Base-by-base conservation (phyloP, 2,113 vertebrate species). In the Halichoerus grypus region DNA sequence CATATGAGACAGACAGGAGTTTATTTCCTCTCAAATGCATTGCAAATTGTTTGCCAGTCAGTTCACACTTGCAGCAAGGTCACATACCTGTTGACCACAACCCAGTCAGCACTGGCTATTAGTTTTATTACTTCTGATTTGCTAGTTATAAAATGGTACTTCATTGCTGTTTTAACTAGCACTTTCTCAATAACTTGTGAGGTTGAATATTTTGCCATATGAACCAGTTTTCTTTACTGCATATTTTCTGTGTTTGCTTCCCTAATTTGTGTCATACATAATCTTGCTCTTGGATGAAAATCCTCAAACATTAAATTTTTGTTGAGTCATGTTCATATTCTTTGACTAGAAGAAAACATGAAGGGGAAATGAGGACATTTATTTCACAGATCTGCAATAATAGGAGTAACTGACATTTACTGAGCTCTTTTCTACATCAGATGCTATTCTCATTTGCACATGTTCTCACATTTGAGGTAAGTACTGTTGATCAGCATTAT, bases 261-360 rank as follows among this genome's bases (percentile, higher is more conserved):
- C n/a, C 74, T 82, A 69, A 39, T 79, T 97, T 93, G 94, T 96
- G n/a, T 88, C 39, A 51, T 77, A 7, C 84, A 61, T 93, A 81
- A 59, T 96, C 46, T 88, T 84, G 33, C n/a, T 94, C 39, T 95
- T 87, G 93, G 28, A 94, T 63, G 80, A 86, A 94, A 92, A 79
- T 88, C 42, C 31, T 94, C n/a, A 89, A 89, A 88, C 22, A 86
- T 95, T 95, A 96, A 95, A 92, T 61, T 92, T 98, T 95, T 97
- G 24, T 92, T 92, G 19, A 93, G 1, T 95, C 76, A 69, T 76
- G 71, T 65, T 42, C n/a, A 67, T 65, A 28, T 92, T 92, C 46
- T 96, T 95, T 97, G 16, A 93, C 84, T 90, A 59, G 84, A 21
- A 39, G 36, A 94, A 63, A 26, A 53, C 61, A 26, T 79, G 49